phyloP scores from a whole-genome alignment of 2,888 invertebrate genomes.

The Drosophila longiperda region DNA sequence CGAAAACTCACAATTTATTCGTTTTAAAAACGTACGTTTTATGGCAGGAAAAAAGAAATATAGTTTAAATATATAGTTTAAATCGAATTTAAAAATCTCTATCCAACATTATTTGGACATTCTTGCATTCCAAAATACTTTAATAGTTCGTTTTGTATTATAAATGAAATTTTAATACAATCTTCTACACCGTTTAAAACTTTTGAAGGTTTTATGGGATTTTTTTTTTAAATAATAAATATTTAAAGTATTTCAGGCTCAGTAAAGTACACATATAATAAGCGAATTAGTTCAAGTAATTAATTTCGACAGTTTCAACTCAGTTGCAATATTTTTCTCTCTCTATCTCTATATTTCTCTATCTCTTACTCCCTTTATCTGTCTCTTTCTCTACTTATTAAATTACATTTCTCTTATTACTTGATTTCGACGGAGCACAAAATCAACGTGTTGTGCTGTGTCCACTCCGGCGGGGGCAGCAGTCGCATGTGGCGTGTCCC shows the following conservation, averaged over 20 bases:
- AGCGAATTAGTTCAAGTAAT: background rate
- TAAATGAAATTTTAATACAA: background rate
- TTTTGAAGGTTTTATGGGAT: background rate
- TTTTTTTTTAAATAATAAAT: background rate
- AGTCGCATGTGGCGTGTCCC: conserved; percentile 36
- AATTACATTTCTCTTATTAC: conserved; percentile 11
- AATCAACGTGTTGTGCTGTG: conserved; percentile 2
- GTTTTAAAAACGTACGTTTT: background rate
- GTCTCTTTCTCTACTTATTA: conserved; percentile 4
- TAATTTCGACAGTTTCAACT: background rate
- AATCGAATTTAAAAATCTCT: background rate
- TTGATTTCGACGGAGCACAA: conserved; percentile 1
- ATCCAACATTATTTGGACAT: background rate
- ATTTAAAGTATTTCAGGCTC: background rate
- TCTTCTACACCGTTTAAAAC: background rate
- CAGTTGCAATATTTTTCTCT: background rate
- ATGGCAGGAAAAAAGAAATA: background rate
- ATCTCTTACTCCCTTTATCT: background rate
- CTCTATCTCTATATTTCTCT: background rate
- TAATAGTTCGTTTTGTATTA: background rate
- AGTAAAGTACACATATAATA: background rate
- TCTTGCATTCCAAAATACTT: background rate
- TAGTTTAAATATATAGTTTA: background rate
- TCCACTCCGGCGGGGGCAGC: conserved; percentile 12
- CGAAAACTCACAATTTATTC: background rate